phyloP scores from a whole-genome alignment of 2,113 vertebrate genomes.

The Lamprotornis superbus region DNA sequence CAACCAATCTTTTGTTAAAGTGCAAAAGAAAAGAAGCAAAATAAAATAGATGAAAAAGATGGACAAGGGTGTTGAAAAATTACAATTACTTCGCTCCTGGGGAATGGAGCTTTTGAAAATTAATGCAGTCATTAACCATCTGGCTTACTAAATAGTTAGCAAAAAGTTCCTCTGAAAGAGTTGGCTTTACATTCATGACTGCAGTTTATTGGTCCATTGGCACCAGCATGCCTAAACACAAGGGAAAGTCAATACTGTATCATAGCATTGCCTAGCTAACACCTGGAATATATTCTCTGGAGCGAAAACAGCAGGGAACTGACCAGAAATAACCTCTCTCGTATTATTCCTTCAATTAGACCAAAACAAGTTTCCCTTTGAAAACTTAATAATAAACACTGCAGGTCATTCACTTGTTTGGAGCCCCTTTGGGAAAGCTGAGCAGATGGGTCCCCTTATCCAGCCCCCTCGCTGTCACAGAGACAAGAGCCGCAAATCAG shows the following conservation, averaged over 20 bases:
- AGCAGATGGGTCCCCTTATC: slow-evolving; percentile 79
- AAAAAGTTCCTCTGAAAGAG: slow-evolving; percentile 50
- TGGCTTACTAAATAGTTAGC: slow-evolving; percentile 65
- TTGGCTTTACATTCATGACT: slow-evolving; percentile 25
- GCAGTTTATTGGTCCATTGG: slow-evolving; percentile 69
- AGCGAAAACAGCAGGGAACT: slow-evolving; percentile 84
- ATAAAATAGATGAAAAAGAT: slow-evolving; percentile 30
- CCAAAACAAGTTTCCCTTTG: slow-evolving; percentile 84
- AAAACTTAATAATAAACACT: slow-evolving; percentile 85
- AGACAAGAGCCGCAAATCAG: slow-evolving; percentile 78
- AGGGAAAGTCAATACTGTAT: slow-evolving; percentile 62
- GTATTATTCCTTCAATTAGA: slow-evolving; percentile 85
- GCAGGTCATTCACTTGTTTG: slow-evolving; percentile 81
- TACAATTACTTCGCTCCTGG: slow-evolving; percentile 15
- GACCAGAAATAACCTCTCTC: slow-evolving; percentile 82
- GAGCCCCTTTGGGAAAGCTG: slow-evolving; percentile 74
- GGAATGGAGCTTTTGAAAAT: slow-evolving; percentile 56
- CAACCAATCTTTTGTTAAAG: neutral
- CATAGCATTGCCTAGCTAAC: slow-evolving; percentile 53
- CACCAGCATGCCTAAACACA: slow-evolving; percentile 56
- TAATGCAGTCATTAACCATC: slow-evolving; percentile 68
- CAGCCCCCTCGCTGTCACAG: slow-evolving; percentile 71
- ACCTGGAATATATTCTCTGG: slow-evolving; percentile 83
- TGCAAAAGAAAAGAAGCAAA: neutral
- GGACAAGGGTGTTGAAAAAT: slow-evolving; percentile 22